phyloP scores from a whole-genome alignment of 2,888 invertebrate species.

The Heteromyza rotundicornis region DNA sequence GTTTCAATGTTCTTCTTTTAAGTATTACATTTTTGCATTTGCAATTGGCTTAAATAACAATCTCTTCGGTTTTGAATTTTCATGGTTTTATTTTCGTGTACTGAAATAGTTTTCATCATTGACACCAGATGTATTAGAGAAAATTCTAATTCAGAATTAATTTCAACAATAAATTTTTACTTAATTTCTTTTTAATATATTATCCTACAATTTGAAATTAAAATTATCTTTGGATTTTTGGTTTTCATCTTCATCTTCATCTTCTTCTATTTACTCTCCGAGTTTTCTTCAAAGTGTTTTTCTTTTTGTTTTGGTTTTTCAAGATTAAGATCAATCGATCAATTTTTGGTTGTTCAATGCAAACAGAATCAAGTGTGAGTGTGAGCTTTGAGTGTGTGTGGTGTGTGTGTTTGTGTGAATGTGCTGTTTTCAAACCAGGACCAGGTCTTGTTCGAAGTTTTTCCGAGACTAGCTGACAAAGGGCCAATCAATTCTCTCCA shows the following conservation, averaged over 20 bases:
- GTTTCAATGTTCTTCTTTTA: slow-evolving; percentile 22
- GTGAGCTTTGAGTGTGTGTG: too few species aligned
- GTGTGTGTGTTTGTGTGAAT: too few species aligned
- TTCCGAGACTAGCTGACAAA: too few species aligned
- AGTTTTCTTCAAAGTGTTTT: neutral
- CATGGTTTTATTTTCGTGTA: slow-evolving; percentile 5
- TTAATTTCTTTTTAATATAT: slow-evolving; percentile 9
- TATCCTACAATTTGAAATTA: slow-evolving; percentile 19
- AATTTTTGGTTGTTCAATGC: too few species aligned
- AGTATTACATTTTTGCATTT: slow-evolving; percentile 12
- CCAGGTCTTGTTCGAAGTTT: too few species aligned
- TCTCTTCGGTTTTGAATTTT: neutral
- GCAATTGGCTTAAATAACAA: neutral
- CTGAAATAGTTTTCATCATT: slow-evolving; percentile 16
- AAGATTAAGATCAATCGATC: too few species aligned
- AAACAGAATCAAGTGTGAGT: too few species aligned
- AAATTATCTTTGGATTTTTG: slow-evolving; percentile 6
- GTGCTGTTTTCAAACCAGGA: too few species aligned
- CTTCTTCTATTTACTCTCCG: neutral
- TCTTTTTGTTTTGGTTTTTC: too few species aligned
- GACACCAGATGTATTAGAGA: slow-evolving; percentile 15
- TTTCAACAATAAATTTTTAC: slow-evolving; percentile 21
- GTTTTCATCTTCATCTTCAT: neutral
- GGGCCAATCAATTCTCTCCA: too few species aligned
- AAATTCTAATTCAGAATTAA: slow-evolving; percentile 17